Evolutionary conservation across 2,113 vertebrate genomes (phyloP), one percentile per base, ranked within the genome.

Genomic region (Columbina picui): DNA sequence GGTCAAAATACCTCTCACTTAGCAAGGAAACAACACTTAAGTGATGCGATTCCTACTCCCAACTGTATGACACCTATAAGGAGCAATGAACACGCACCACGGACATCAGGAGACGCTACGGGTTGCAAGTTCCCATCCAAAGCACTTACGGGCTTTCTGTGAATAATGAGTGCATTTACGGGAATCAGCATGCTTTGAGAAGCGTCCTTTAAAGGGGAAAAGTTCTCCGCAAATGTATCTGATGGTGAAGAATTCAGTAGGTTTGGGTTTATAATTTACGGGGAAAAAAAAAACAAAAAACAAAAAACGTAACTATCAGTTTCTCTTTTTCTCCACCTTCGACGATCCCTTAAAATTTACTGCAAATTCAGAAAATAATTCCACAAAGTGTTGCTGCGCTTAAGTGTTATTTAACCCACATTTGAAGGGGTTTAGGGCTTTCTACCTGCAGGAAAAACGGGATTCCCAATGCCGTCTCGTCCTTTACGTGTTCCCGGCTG

Each of bases 111-210:
- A 89, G 71, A 8, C 4, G 55, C 69, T 63, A 67, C 8, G 15
- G 65, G 69, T 56, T 92, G 56, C 32, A 71, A 84, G 84, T 91
- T 94, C 84, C 60, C 60, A 56, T 34, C 56, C 80, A 49, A 77
- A 93, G 45, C 80, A 56, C 68, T 91, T 43, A 50, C 76, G 49
- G 55, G 70, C 55, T 85, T 1, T 68, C 71, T 78, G 94, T 78
- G 80, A 71, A 70, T 89, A 94, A 94, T 52, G 69, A 87, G 36
- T 32, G 89, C 43, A 68, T 84, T 52, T 50, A 34, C 43, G 52
- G 41, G 38, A 73, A 63, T 13, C 79, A 84, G 47, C 59, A 25
- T 7, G 81, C 10, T 15, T 8, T 91, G 13, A 57, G 78, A 56
- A 82, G 36, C 1, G 7, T 41, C 73, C 71, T 84, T 78, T 81